Conservation (phyloP, 2,888 invertebrate species). For the Nomada lathburiana region DNA sequence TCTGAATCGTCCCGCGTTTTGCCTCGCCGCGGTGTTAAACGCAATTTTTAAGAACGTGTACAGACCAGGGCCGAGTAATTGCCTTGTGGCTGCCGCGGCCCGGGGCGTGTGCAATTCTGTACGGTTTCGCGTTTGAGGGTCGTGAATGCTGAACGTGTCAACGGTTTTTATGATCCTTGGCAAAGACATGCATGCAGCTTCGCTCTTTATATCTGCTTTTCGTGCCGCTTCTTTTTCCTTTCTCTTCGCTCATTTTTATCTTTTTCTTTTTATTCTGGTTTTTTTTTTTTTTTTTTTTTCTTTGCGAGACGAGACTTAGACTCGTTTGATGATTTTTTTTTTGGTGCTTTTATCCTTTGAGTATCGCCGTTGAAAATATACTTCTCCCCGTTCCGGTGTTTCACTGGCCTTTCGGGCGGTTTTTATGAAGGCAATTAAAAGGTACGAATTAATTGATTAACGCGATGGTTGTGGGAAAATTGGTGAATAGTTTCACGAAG, state of each 20-base stretch:
- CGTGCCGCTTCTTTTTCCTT: background rate
- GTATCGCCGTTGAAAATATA: background rate
- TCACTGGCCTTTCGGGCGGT: background rate
- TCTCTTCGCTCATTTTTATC: background rate
- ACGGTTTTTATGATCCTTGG: constrained; percentile 33
- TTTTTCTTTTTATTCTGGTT: background rate
- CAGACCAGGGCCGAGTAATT: constrained; percentile 57
- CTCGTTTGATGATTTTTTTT: background rate
- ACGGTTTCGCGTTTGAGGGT: constrained; percentile 22
- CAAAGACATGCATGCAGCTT: constrained; percentile 2
- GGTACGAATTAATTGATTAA: background rate
- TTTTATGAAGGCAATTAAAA: background rate
- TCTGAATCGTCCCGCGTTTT: constrained; percentile 56
- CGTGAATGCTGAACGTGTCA: constrained; percentile 42
- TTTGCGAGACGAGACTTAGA: background rate
- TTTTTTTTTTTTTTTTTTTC: background rate
- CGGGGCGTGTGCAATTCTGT: constrained; percentile 34
- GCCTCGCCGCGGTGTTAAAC: constrained; percentile 40
- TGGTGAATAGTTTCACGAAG: background rate
- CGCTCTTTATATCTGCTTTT: background rate
- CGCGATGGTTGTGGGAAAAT: background rate
- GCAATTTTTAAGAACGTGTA: constrained; percentile 62
- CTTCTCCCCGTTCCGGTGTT: background rate
- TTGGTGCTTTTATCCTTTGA: background rate
- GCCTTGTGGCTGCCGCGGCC: constrained; percentile 38